Conservation (phyloP, 2,888 invertebrate species). For the Phyllotreta striolata region DNA sequence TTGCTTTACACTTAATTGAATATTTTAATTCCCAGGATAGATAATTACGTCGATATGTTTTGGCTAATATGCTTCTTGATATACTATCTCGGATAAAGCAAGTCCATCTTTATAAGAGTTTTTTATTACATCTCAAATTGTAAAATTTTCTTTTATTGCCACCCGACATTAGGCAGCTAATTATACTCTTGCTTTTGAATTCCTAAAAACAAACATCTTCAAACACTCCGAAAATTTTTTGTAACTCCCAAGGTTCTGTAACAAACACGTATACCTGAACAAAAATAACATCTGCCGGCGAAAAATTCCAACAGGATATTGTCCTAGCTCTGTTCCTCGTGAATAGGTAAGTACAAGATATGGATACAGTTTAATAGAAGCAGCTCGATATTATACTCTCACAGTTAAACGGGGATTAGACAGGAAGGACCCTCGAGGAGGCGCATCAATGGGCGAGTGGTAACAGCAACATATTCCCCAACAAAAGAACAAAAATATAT, state of each 20-base stretch:
- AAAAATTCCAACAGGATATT: constrained; percentile 34
- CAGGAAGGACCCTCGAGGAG: constrained; percentile 42
- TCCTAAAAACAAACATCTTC: no score
- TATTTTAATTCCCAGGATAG: constrained; percentile 48
- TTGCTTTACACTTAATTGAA: constrained; percentile 50
- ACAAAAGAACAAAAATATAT: constrained; percentile 45
- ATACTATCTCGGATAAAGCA: constrained; percentile 11
- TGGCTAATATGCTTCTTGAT: constrained; percentile 25
- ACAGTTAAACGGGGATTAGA: constrained; percentile 50
- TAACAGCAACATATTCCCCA: constrained; percentile 44
- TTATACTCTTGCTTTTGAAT: no score
- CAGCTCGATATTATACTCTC: constrained; percentile 49
- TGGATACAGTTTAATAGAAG: constrained; percentile 45
- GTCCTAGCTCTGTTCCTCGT: constrained; percentile 33
- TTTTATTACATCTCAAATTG: no score
- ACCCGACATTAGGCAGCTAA: no score
- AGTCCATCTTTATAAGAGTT: no score
- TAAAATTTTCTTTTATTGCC: no score
- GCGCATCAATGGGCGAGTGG: constrained; percentile 41
- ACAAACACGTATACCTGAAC: constrained; percentile 22
- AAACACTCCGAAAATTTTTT: no score
- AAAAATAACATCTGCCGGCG: constrained; percentile 29
- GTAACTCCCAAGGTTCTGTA: no score
- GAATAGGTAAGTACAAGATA: constrained; percentile 37
- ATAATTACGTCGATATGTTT: constrained; percentile 37